Evolutionary conservation across 2,888 invertebrate species (phyloP).

Genomic region (Seladonia tumulorum): DNA sequence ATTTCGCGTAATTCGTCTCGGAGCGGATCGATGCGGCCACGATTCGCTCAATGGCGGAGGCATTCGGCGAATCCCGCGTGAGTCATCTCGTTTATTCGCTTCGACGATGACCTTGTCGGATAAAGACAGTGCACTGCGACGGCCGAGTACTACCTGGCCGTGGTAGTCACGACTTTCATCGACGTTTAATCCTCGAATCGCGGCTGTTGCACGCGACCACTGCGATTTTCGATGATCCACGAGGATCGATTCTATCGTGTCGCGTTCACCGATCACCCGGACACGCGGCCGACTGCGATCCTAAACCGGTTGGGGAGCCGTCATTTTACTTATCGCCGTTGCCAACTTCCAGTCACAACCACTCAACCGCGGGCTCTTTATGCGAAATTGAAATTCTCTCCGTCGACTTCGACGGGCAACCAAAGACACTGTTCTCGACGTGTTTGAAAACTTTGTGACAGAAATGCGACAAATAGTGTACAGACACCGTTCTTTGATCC

Average conservation of each 20-base stretch:
- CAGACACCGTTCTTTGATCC: too few species aligned
- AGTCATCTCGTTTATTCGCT: constrained; percentile 65
- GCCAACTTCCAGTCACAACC: background rate
- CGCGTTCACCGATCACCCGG: background rate
- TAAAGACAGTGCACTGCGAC: constrained; percentile 60
- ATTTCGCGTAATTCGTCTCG: constrained; percentile 49
- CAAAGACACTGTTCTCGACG: too few species aligned
- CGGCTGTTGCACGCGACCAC: constrained; percentile 21
- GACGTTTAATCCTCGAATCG: constrained; percentile 33
- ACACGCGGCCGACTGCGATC: background rate
- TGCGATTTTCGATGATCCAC: background rate
- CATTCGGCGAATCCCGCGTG: constrained; percentile 68
- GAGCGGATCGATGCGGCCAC: constrained; percentile 59
- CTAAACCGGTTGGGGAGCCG: background rate
- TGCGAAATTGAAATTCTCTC: background rate
- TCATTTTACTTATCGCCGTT: background rate
- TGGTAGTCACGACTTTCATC: constrained; percentile 33
- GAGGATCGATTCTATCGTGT: background rate
- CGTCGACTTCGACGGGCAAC: too few species aligned
- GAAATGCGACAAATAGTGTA: too few species aligned
- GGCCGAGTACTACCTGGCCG: constrained; percentile 19
- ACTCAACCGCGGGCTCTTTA: background rate
- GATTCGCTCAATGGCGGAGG: constrained; percentile 59
- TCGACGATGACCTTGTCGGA: constrained; percentile 62
- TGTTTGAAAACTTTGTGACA: too few species aligned